These are phyloP conservation scores for Xenops minutus DNA, from an alignment of 2,797 vertebrate genomes.

Conservation along the genomic window DNA sequence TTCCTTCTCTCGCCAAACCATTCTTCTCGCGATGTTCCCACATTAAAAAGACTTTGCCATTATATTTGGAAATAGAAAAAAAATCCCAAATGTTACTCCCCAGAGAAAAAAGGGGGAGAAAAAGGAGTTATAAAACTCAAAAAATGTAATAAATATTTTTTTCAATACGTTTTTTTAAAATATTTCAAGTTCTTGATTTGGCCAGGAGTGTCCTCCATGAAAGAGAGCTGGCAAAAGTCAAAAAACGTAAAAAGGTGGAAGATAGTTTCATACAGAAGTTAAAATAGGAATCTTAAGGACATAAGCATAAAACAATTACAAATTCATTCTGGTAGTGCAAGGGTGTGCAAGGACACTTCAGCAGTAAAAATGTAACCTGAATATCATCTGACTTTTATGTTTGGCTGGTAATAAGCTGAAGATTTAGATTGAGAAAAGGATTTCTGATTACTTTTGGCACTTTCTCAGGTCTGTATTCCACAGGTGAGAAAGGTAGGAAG, in stretches of 20 bases:
- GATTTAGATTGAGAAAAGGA: background rate
- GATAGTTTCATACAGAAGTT: background rate
- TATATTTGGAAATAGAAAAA: constrained; percentile 47
- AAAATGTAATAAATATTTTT: background rate
- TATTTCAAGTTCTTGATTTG: background rate
- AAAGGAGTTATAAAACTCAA: background rate
- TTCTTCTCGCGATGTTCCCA: constrained; percentile 56
- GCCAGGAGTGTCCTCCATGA: background rate
- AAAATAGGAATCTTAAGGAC: background rate
- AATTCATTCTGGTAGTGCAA: background rate
- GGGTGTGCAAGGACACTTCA: background rate
- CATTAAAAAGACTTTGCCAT: constrained; percentile 48
- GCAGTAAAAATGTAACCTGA: background rate
- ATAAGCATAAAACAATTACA: background rate
- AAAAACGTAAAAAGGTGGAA: background rate
- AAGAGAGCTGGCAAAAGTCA: background rate
- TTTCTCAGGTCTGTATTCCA: background rate
- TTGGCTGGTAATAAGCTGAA: background rate
- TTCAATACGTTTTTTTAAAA: background rate
- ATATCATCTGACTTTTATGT: background rate
- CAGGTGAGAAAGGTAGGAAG: background rate
- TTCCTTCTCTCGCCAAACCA: constrained; percentile 50
- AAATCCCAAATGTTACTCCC: background rate
- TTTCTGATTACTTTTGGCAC: background rate
- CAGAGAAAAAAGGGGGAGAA: background rate